Evolutionary conservation across 1,140 invertebrate species (phyloP).

Genomic region (Lamellibrachia luymesi): DNA sequence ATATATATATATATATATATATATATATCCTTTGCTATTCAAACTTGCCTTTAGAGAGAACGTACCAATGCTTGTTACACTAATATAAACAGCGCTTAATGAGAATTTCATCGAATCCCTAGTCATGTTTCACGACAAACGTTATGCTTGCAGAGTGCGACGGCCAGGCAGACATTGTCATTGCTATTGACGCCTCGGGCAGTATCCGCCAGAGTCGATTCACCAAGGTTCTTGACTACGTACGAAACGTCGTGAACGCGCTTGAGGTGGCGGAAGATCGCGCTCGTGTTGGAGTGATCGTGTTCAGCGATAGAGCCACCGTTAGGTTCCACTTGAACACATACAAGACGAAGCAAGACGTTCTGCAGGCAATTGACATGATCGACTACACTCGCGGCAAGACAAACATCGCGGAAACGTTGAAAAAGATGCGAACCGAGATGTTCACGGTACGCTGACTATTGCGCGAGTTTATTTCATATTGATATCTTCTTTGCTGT

Average conservation of each 20-base stretch:
- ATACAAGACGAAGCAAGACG: slow-evolving; percentile 22
- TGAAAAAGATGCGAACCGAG: background rate
- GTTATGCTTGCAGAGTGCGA: slow-evolving; percentile 15
- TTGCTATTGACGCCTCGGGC: slow-evolving; percentile 27
- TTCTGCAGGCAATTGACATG: slow-evolving; percentile 18
- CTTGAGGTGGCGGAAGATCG: slow-evolving; percentile 18
- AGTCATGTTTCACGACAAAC: background rate
- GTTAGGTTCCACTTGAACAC: slow-evolving; percentile 26
- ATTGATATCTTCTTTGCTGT: too few relatives aligned
- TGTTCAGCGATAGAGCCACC: slow-evolving; percentile 15
- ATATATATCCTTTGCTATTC: background rate
- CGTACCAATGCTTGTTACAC: background rate
- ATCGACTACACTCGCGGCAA: slow-evolving; percentile 9
- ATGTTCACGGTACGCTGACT: slow-evolving; percentile 6
- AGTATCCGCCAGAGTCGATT: slow-evolving; percentile 25
- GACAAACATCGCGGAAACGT: slow-evolving; percentile 7
- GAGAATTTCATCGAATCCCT: background rate
- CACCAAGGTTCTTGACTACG: slow-evolving; percentile 22
- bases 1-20: background rate
- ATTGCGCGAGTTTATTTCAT: too few relatives aligned
- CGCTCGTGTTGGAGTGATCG: slow-evolving; percentile 20
- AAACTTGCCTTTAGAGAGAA: background rate
- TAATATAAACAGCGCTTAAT: background rate
- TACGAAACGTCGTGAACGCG: slow-evolving; percentile 13
- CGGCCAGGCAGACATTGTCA: slow-evolving; percentile 20